A percentile compares a stretch with the other conserved stretches of the same genome.
Conservation (phyloP, 2,888 invertebrate species). For the Agrotis segetum region DNA sequence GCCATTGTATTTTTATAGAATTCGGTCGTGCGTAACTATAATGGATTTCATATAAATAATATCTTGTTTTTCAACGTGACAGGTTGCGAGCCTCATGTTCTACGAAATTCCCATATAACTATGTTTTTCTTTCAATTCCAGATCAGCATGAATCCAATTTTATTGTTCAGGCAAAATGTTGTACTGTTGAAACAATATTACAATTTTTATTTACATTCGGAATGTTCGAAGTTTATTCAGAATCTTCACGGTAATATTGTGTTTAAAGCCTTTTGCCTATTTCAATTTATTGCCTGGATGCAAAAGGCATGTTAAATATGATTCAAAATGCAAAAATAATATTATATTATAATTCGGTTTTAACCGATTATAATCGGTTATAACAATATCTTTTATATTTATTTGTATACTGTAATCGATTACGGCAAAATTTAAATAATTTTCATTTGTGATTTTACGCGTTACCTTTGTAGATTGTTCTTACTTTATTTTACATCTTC, state of each 20-base stretch:
- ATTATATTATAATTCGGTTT: slow-evolving; percentile 52
- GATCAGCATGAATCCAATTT: slow-evolving; percentile 63
- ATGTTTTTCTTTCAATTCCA: slow-evolving; percentile 58
- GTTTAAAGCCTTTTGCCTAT: slow-evolving; percentile 61
- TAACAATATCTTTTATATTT: slow-evolving; percentile 48
- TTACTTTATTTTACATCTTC: slow-evolving; percentile 23
- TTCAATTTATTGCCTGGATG: slow-evolving; percentile 69
- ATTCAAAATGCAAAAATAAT: slow-evolving; percentile 59
- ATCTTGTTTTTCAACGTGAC: slow-evolving; percentile 44
- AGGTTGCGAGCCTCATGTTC: slow-evolving; percentile 39
- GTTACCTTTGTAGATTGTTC: slow-evolving; percentile 1
- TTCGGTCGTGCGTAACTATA: slow-evolving; percentile 29
- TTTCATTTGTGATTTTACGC: slow-evolving; percentile 43
- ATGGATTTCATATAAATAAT: slow-evolving; percentile 33
- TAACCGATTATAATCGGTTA: slow-evolving; percentile 54
- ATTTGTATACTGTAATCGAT: slow-evolving; percentile 57
- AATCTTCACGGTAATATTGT: slow-evolving; percentile 67
- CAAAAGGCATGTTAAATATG: slow-evolving; percentile 62
- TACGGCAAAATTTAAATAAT: slow-evolving; percentile 36
- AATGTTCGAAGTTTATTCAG: slow-evolving; percentile 55
- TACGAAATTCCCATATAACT: slow-evolving; percentile 36
- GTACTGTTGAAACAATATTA: slow-evolving; percentile 56
- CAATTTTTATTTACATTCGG: slow-evolving; percentile 58
- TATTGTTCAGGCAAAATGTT: slow-evolving; percentile 63
- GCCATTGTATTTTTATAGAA: slow-evolving; percentile 47